Evolutionary conservation across 2,797 vertebrate species (phyloP).

Genomic region (Furcifer pardalis): DNA sequence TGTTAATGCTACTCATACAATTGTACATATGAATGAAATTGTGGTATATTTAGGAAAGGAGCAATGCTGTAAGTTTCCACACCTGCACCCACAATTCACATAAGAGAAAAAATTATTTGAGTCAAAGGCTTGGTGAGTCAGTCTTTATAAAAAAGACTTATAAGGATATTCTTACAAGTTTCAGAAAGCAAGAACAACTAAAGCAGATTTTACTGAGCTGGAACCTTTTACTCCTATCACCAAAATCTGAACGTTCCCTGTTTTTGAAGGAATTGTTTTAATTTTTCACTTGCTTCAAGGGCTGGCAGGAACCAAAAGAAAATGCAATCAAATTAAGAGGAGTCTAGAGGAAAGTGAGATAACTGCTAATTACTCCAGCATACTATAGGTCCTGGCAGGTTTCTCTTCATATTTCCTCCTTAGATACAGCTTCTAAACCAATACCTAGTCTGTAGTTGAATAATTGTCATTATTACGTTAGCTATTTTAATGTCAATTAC

Average conservation of each 20-base stretch:
- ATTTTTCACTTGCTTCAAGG: background rate
- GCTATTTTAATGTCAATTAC: background rate
- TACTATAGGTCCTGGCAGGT: constrained; percentile 3
- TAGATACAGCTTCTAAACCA: background rate
- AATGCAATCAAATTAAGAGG: background rate
- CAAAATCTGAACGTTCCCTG: background rate
- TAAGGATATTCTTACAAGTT: background rate
- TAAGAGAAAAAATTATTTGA: background rate
- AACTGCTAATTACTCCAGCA: background rate
- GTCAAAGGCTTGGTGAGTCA: background rate
- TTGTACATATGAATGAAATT: background rate
- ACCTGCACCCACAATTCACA: no score
- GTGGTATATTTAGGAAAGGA: background rate
- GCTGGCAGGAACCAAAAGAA: constrained; percentile 4
- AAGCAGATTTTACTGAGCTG: background rate
- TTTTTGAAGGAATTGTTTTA: constrained; percentile 8
- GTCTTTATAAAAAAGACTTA: background rate
- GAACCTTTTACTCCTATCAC: background rate
- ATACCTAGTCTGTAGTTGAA: background rate
- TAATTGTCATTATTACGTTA: background rate
- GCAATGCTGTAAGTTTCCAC: background rate
- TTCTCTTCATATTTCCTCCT: background rate
- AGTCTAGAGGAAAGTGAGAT: background rate
- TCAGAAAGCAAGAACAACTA: background rate
- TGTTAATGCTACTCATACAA: background rate